A percentile compares a stretch with the other conserved stretches of the same genome.
These are phyloP conservation scores for Tympanoctomys barrerae DNA, from an alignment of 2,797 vertebrate species.

Conservation along the genomic window DNA sequence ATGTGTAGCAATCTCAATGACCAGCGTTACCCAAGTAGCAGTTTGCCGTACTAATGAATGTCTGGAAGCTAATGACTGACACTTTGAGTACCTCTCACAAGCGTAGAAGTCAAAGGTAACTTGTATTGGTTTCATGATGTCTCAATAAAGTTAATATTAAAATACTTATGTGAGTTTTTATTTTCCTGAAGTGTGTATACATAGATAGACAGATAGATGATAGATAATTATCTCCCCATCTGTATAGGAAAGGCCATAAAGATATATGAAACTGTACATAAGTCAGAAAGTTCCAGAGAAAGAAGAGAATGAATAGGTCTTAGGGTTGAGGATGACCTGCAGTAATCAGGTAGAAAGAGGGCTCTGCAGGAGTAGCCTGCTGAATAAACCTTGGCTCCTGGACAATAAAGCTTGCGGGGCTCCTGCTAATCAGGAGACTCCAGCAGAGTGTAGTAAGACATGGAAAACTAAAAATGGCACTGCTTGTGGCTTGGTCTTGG, in stretches of 20 bases:
- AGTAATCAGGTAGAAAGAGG: background rate
- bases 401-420: background rate
- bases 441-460: background rate
- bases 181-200: no score
- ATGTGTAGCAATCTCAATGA: no score
- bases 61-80: no score
- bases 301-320: background rate
- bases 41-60: no score
- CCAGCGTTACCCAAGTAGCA: no score
- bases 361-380: background rate
- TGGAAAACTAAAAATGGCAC: background rate
- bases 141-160: no score
- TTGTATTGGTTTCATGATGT: no score
- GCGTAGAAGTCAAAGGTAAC: no score
- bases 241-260: background rate
- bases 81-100: no score
- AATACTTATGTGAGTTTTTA: no score
- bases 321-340: background rate
- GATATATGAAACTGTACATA: background rate
- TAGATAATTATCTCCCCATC: background rate
- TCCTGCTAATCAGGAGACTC: background rate
- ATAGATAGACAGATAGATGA: no score
- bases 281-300: constrained; percentile 1
- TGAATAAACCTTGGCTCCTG: background rate
- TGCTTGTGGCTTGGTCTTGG: background rate